Evolutionary conservation across 2,888 invertebrate genomes (phyloP).

Genomic region (Protonemura montana): DNA sequence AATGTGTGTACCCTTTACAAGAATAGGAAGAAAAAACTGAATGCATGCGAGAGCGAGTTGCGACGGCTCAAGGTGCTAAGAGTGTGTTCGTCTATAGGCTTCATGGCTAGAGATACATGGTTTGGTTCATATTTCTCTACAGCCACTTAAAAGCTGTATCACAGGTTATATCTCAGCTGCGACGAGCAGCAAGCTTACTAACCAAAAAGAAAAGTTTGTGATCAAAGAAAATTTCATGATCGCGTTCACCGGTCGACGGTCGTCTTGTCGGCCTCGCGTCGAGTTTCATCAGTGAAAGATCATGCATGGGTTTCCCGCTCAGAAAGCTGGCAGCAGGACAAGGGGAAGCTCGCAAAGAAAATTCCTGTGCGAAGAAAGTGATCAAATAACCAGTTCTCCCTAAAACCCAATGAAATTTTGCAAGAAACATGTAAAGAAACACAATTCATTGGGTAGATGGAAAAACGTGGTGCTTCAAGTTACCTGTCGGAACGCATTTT

Average conservation of each 20-base stretch:
- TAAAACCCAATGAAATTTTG: neutral
- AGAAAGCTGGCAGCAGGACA: neutral
- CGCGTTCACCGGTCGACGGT: neutral
- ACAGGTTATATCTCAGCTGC: neutral
- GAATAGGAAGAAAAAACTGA: constrained; percentile 37
- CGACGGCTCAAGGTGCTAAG: neutral
- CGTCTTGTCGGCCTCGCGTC: neutral
- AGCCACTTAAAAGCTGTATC: neutral
- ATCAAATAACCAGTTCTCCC: neutral
- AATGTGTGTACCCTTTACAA: constrained; percentile 32
- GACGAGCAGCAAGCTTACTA: neutral
- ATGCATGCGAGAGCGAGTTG: constrained; percentile 37
- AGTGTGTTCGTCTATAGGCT: constrained; percentile 25
- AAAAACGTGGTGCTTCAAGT: no score
- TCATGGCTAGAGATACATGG: neutral
- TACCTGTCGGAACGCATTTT: no score
- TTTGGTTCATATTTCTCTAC: neutral
- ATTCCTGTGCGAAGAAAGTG: neutral
- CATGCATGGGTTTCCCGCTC: neutral
- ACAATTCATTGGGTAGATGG: no score
- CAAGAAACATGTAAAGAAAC: neutral
- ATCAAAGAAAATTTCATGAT: neutral
- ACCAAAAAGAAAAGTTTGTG: neutral
- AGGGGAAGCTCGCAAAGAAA: neutral
- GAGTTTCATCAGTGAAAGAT: neutral